phyloP scores from a whole-genome alignment of 2,113 vertebrate species.

The Nothocercus nigrocapillus region DNA sequence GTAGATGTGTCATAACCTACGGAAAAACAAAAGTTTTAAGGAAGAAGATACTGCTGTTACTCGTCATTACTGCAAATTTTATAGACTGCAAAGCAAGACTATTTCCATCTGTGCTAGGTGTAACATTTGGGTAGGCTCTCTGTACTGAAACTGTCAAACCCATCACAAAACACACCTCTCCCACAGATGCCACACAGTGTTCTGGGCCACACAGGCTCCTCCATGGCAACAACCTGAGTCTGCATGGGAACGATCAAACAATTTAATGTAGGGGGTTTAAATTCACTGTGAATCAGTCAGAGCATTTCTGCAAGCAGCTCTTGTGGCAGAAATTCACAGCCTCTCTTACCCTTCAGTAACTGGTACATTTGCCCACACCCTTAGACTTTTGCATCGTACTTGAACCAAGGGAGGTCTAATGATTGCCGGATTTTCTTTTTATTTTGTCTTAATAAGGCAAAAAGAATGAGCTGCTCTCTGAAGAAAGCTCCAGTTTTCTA shows the following conservation, averaged over 20 bases:
- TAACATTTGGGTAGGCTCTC: not conserved
- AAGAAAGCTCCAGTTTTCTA: not conserved
- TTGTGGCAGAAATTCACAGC: not conserved
- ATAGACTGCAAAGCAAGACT: not conserved
- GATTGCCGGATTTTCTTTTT: rapidly evolving
- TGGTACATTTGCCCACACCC: not conserved
- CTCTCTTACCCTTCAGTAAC: not conserved
- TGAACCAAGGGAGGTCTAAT: not conserved
- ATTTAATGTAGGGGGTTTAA: not conserved
- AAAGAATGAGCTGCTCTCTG: not conserved
- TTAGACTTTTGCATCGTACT: rapidly evolving
- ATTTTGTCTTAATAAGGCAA: not conserved
- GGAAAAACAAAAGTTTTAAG: constrained; percentile 24
- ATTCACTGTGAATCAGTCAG: not conserved
- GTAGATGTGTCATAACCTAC: constrained; percentile 96
- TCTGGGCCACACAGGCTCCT: not conserved
- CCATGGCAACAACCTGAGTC: not conserved
- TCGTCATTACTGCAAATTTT: not conserved
- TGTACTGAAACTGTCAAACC: not conserved
- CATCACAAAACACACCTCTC: not conserved
- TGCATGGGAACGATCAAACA: not conserved
- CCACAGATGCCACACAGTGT: not conserved
- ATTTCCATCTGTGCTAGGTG: not conserved
- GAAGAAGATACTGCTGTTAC: not conserved
- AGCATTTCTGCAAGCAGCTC: not conserved